Base-by-base conservation (phyloP, 2,888 invertebrate species). In the Micropterix aruncella region DNA sequence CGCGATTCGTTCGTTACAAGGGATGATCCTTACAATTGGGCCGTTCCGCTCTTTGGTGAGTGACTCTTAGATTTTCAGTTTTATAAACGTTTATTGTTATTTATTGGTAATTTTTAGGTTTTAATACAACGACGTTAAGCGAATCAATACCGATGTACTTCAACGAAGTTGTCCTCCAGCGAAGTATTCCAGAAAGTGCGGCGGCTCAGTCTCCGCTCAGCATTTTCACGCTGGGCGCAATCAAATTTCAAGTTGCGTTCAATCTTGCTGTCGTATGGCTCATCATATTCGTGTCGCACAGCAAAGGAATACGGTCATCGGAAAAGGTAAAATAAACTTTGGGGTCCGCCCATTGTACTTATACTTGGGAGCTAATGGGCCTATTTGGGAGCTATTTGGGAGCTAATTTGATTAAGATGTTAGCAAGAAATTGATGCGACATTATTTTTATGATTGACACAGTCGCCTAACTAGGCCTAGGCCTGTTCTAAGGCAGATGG, bases 211-310 rank as follows among this genome's bases (percentile, higher is more conserved):
- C 27, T 7, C 27, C 27, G 12, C 5, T 27, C 27, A 27, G 27
- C 12, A 27, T 27, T 12, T 12, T 27, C 12, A 27, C 27, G 27
- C 27, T 75, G 44, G 80, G 82, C 18, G 75, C 74, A 4, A 76
- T 87, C 46, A 85, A 85, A 62, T 90, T 91, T 63, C 88, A 92
- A 72, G 79, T 90, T 50, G 88, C 90, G 2, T 90, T 92, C 64
- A 90, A 91, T 62, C 68, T 92, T 60, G 88, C 88, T 1, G 83
- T 92, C 3, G 82, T 91, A 16, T 93, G 92, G 92, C 82, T 88
- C 75, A 81, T 88, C 41, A 83, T 91, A 3, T 92, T 92, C 57
- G 79, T 92, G 16, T 80, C 86, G 39, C 73, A 92, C 16, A 89
- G 90, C 61, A 90, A 89, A 75, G 91, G 92, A 46, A 64, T 91